phyloP scores from a whole-genome alignment of 2,797 vertebrate species.

The Notolepis coatsorum region DNA sequence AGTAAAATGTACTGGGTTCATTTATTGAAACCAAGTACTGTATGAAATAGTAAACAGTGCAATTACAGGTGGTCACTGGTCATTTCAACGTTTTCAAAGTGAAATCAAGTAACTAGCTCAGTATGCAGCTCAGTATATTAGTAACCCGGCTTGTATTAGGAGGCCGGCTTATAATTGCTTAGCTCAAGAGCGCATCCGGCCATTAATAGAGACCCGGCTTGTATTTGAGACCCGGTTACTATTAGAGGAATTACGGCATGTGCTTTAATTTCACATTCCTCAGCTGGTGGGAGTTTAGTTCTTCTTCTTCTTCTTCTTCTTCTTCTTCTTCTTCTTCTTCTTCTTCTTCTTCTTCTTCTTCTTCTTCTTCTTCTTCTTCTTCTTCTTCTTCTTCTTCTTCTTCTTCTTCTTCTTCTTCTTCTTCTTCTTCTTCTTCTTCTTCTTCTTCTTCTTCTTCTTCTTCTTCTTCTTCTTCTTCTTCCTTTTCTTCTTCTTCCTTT shows the following conservation, averaged over 20 bases:
- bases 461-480: background rate
- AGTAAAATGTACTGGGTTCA: too few relatives aligned
- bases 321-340: slow-evolving; percentile 7
- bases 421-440: background rate
- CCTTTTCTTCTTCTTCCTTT: background rate
- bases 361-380: slow-evolving; percentile 25
- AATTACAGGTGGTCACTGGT: too few relatives aligned
- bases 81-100: too few relatives aligned
- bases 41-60: too few relatives aligned
- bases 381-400: background rate
- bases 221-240: slow-evolving; percentile 39
- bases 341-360: slow-evolving; percentile 22
- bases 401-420: slow-evolving; percentile 7
- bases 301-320: slow-evolving; percentile 32
- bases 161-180: slow-evolving; percentile 56
- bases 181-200: slow-evolving; percentile 68
- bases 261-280: too few relatives aligned
- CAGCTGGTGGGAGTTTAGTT: too few relatives aligned
- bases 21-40: too few relatives aligned
- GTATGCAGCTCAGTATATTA: background rate
- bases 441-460: background rate
- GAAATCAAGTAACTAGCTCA: too few relatives aligned
- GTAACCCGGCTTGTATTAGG: background rate
- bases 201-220: slow-evolving; percentile 32
- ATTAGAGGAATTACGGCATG: too few relatives aligned